Percentiles rank a stretch among this genome's conserved stretches.
Conservation (phyloP, 2,888 invertebrate genomes). For the Drosophila neutralis region DNA sequence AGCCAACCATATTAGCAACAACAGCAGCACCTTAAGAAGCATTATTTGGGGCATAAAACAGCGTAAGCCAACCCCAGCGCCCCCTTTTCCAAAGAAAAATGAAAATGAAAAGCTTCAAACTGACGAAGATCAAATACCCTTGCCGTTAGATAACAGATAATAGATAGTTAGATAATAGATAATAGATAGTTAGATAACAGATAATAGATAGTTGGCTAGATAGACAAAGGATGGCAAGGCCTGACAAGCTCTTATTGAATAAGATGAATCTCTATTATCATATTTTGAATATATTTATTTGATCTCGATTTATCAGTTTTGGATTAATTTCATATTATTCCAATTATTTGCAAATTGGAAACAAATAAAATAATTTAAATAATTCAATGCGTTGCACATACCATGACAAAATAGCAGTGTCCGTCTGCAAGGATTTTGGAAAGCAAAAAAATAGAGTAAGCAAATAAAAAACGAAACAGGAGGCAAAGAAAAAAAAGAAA, state of each 20-base stretch:
- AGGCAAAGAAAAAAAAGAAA: not conserved
- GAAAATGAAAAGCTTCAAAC: conserved; percentile 4
- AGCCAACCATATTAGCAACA: conserved; percentile 41
- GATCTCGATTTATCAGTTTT: not conserved
- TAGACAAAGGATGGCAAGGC: too few species aligned
- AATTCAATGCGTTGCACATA: not conserved
- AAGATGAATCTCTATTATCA: not conserved
- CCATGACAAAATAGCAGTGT: not conserved
- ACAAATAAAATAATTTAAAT: not conserved
- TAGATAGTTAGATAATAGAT: not conserved
- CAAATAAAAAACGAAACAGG: conserved; percentile 8
- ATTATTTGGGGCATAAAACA: conserved; percentile 61
- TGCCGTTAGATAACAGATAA: not conserved
- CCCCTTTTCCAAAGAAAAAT: not conserved
- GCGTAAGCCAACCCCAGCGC: conserved; percentile 23
- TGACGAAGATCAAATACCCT: conserved; percentile 1
- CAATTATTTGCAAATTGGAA: not conserved
- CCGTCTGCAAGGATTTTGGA: conserved; percentile 6
- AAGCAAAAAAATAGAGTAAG: conserved; percentile 10
- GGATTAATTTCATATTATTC: too few species aligned
- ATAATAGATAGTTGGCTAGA: not conserved
- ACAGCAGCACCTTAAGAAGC: conserved; percentile 56
- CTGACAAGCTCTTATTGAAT: not conserved
- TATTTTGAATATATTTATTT: too few species aligned
- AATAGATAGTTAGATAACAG: not conserved